These are phyloP conservation scores for Spialia ferax DNA, from an alignment of 2,888 invertebrate species.

Conservation along the genomic window DNA sequence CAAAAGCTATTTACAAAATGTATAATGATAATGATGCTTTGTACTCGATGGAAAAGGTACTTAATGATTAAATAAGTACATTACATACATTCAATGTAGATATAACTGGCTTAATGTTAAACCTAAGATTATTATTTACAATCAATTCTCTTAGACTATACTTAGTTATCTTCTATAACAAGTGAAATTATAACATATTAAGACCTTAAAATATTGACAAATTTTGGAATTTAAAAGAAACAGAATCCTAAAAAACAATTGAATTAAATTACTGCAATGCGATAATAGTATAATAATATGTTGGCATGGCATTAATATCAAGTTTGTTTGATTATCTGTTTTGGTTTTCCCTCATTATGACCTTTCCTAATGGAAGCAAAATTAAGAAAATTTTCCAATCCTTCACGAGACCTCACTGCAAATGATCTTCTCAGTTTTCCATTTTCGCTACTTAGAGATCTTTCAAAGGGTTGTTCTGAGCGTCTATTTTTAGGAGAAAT, in stretches of 20 bases:
- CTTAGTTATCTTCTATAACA: background rate
- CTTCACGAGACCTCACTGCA: conserved; percentile 78
- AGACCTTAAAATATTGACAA: background rate
- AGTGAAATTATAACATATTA: background rate
- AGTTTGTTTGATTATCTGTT: conserved; percentile 58
- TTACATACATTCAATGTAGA: background rate
- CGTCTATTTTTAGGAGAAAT: conserved; percentile 55
- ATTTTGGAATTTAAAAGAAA: background rate
- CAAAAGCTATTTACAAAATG: conserved; percentile 26
- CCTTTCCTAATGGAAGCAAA: conserved; percentile 68
- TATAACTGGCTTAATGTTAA: conserved; percentile 8
- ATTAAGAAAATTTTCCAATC: conserved; percentile 75
- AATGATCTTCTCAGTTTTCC: conserved; percentile 78
- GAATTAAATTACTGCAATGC: background rate
- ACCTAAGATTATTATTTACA: conserved; percentile 28
- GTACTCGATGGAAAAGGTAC: conserved; percentile 16
- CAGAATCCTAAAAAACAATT: background rate
- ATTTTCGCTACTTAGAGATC: conserved; percentile 64
- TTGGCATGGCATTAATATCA: conserved; percentile 36
- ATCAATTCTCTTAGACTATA: background rate
- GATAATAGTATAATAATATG: background rate
- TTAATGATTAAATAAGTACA: conserved; percentile 11
- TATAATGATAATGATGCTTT: conserved; percentile 23
- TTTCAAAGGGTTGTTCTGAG: conserved; percentile 69
- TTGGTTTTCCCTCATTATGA: conserved; percentile 63